phyloP scores from a whole-genome alignment of 2,113 vertebrate genomes.

The Rutilus rutilus region DNA sequence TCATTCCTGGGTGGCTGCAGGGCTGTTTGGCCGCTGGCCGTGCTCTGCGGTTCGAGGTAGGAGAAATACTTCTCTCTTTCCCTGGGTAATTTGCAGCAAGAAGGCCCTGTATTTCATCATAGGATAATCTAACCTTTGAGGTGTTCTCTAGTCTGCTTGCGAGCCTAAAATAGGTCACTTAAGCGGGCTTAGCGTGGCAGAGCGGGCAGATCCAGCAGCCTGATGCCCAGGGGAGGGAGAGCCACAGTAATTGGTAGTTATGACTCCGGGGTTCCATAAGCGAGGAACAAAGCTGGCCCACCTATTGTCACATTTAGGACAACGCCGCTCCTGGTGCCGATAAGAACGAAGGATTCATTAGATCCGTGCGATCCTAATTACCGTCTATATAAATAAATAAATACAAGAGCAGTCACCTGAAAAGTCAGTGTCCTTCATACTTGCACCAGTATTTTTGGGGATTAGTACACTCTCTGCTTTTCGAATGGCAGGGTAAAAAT shows the following conservation, averaged over 20 bases:
- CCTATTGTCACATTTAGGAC: constrained; percentile 69
- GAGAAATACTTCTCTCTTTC: constrained; percentile 59
- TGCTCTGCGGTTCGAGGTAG: constrained; percentile 46
- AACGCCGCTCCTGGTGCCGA: constrained; percentile 52
- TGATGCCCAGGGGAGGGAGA: constrained; percentile 64
- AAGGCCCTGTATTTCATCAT: constrained; percentile 73
- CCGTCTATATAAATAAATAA: constrained; percentile 47
- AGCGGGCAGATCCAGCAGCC: constrained; percentile 50
- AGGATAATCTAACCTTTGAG: constrained; percentile 77
- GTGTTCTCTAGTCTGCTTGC: constrained; percentile 70
- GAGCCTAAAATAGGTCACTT: constrained; percentile 75
- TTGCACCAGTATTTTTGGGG: not conserved
- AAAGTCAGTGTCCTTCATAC: constrained; percentile 58
- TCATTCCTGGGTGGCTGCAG: constrained; percentile 38
- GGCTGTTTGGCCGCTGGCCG: constrained; percentile 26
- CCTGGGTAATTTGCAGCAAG: constrained; percentile 67
- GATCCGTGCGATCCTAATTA: constrained; percentile 72
- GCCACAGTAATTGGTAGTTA: constrained; percentile 74
- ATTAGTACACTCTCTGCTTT: constrained; percentile 72
- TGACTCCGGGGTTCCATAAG: constrained; percentile 65
- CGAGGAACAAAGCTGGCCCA: constrained; percentile 68
- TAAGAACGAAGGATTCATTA: constrained; percentile 62
- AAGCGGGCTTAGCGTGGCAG: constrained; percentile 70
- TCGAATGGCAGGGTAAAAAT: constrained; percentile 75
- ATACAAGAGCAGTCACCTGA: constrained; percentile 63